phyloP scores from a whole-genome alignment of 2,113 vertebrate species.

The Pimephales promelas region DNA sequence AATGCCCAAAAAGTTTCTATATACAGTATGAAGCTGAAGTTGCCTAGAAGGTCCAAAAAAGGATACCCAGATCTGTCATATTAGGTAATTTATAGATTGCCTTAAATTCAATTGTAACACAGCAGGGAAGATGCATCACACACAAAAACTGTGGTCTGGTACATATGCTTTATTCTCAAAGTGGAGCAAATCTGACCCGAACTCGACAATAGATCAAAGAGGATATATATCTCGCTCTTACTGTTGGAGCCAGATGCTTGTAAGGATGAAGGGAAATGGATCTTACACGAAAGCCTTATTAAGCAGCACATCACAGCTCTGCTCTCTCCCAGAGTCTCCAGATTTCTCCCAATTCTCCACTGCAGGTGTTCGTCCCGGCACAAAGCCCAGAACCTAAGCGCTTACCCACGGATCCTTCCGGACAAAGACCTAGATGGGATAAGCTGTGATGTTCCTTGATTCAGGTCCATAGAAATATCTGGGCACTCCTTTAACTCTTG shows the following conservation, averaged over 20 bases:
- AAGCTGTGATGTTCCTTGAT: slow-evolving; percentile 18
- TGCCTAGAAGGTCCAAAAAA: slow-evolving; percentile 9
- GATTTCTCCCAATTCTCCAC: slow-evolving; percentile 18
- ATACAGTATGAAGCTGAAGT: not conserved
- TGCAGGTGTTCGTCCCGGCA: slow-evolving; percentile 52
- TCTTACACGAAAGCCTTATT: slow-evolving; percentile 49
- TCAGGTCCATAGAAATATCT: slow-evolving; percentile 34
- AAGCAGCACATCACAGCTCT: slow-evolving; percentile 47
- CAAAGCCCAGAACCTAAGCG: slow-evolving; percentile 34
- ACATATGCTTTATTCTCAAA: not conserved
- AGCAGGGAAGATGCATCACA: slow-evolving; percentile 8
- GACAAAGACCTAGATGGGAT: slow-evolving; percentile 34
- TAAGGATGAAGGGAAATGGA: slow-evolving; percentile 27
- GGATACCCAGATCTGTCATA: slow-evolving; percentile 4
- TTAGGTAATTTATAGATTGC: not conserved
- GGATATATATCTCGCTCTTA: not conserved
- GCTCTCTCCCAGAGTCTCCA: slow-evolving; percentile 12
- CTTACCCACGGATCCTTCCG: slow-evolving; percentile 18
- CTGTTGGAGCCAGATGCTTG: slow-evolving; percentile 42
- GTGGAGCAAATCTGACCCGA: slow-evolving; percentile 17
- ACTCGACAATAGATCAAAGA: slow-evolving; percentile 29
- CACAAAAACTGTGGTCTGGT: slow-evolving; percentile 4
- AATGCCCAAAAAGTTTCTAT: no score
- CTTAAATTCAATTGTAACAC: slow-evolving; percentile 17
- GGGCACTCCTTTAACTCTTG: slow-evolving; percentile 19